Evolutionary conservation across 2,113 vertebrate species (phyloP), one percentile per base, ranked within the genome.

Genomic region (Actenoides lindsayi): DNA sequence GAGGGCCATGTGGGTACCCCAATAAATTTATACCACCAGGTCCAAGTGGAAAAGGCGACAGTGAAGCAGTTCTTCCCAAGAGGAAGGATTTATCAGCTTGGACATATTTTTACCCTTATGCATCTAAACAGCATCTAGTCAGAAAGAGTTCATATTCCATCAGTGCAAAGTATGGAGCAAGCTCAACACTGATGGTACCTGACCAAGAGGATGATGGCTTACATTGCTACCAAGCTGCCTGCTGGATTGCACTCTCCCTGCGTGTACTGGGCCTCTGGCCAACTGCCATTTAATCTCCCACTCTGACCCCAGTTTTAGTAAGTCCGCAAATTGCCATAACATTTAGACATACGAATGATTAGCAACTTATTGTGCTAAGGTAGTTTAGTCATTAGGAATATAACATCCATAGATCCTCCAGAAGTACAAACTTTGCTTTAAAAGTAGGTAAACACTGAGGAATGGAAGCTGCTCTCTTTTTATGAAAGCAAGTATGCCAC

Each of bases 391-490:
- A n/a, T 83, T 62, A 63, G 31, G 71, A 92, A 77, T 2, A 5
- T 67, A 83, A 77, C 75, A 68, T 92, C 42, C 60, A 83, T 0
- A 86, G 42, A 89, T 59, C 37, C 48, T 59, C 81, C 37, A 77
- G 59, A 86, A 86, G 31, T 73, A 73, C 10, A 80, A 88, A 85
- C 35, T 63, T 68, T 62, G 15, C 35, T 89, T 73, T 89, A 76
- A 83, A 96, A 90, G 33, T 80, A 69, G 77, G 68, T 39, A 96
- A 91, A 83, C 19, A 76, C 2, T 59, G n/a, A 90, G n/a, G n/a
- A 88, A 82, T 35, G 30, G 33, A 91, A 94, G 41, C 41, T 79
- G 71, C 19, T 93, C 62, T 64, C 54, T 74, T 94, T 93, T 63
- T 76, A 41, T 17, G 13, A 92, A 3, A 76, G 14, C 24, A 87